Base-by-base conservation (phyloP, 2,797 vertebrate genomes). In the Chloroceryle amazona region DNA sequence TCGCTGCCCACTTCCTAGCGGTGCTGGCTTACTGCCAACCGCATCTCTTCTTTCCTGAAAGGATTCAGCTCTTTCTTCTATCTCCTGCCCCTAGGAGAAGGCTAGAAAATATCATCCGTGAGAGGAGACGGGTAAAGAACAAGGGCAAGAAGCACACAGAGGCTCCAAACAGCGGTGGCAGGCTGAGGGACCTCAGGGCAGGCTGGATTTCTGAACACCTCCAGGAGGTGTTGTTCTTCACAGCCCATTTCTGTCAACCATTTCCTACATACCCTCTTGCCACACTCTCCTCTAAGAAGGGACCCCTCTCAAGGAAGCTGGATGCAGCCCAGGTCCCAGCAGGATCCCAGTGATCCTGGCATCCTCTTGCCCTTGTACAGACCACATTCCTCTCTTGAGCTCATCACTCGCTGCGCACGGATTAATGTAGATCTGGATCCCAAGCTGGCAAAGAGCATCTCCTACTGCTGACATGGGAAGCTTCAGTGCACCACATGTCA, bases 1-100 rank as follows among this genome's bases (percentile, higher is more conserved):
- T 95, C 9, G 1, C 95, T 96, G 96, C 78, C 96, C 92, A 73
- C 84, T 84, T 72, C 84, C 87, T 35, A 55, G 78, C 0, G 0
- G 68, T 14, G 52, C 76, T 92, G 92, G 95, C 74, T 91, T 49
- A 26, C 74, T 73, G 89, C 81, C 95, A 95, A 22, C 81, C 60
- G 72, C 23, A 22, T 31, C 41, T 81, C 68, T 60, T 79, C 70
- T 78, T 39, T 73, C 71, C 81, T 82, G 63, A 74, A 93, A 61
- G 66, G 29, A 84, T 73, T 52, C 74, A 51, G 35, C 15, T 81
- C 39, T 46, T 91, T 70, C 55, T 95, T 84, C 31, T 67, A 33
- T 58, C 33, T 78, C 47, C 47, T 52, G 21, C 26, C 74, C 71
- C 28, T 17, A 55, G 55, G 29, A 86, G 47, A 90, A 88, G 26